Percentiles rank a stretch among this genome's conserved stretches.
phyloP scores from a whole-genome alignment of 1,140 invertebrate genomes.

The Drosophila baimaii region DNA sequence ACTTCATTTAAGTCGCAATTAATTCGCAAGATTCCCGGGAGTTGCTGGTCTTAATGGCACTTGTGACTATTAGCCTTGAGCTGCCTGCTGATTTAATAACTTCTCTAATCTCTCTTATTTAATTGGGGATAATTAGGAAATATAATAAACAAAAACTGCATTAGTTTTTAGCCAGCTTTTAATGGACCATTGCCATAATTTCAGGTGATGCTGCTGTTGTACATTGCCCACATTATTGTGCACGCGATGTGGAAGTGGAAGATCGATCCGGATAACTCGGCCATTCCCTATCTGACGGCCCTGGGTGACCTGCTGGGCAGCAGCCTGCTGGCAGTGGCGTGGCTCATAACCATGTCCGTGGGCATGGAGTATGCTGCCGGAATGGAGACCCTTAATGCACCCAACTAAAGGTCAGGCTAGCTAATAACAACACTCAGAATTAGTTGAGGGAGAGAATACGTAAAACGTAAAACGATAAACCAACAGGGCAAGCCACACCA shows the following conservation, averaged over 20 bases:
- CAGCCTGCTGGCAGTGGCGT: conserved; percentile 92
- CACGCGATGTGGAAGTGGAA: conserved; percentile 95
- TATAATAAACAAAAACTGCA: too few species aligned
- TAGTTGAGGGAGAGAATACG: background rate
- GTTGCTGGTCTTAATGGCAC: background rate
- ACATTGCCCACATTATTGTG: conserved; percentile 94
- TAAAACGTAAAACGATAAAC: conserved; percentile 12
- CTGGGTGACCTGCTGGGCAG: conserved; percentile 97
- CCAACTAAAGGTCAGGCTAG: conserved; percentile 60
- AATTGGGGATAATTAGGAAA: background rate
- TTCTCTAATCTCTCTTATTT: too few species aligned
- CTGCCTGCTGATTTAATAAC: background rate
- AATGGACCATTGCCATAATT: conserved; percentile 12
- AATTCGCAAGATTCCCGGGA: background rate
- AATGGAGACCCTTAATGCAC: conserved; percentile 72
- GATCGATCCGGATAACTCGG: conserved; percentile 98
- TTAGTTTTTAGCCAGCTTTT: background rate
- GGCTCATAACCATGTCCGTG: conserved; percentile 90
- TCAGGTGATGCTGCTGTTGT: conserved; percentile 91
- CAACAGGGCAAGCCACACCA: conserved; percentile 23
- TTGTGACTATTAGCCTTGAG: background rate
- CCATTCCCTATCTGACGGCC: conserved; percentile 97
- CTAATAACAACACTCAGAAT: background rate
- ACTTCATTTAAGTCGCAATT: background rate
- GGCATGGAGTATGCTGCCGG: conserved; percentile 86